phyloP scores from a whole-genome alignment of 2,797 vertebrate genomes.

The Gymnothorax reevesii region DNA sequence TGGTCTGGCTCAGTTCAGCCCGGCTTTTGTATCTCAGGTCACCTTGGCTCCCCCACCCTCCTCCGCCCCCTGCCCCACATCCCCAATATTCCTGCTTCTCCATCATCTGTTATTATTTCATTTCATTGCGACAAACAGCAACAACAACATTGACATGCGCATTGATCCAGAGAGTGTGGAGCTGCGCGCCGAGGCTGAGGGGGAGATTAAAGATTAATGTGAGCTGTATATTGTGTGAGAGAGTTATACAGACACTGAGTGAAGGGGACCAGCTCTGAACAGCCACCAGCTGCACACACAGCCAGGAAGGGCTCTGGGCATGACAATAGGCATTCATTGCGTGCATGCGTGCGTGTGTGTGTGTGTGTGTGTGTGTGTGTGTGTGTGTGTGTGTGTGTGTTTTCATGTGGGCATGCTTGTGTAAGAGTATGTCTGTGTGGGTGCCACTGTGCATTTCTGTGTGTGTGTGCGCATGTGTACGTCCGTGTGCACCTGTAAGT shows the following conservation, averaged over 20 bases:
- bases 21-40: background rate
- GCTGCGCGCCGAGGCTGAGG: background rate
- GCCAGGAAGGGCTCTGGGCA: background rate
- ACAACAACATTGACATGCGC: background rate
- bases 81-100: background rate
- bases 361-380: background rate
- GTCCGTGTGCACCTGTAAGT: background rate
- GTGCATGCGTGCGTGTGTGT: background rate
- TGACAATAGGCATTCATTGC: too few species aligned
- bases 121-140: background rate
- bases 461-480: background rate
- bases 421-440: background rate
- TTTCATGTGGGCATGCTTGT: background rate
- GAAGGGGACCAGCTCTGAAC: background rate
- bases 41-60: background rate
- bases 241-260: conserved; percentile 57
- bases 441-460: conserved; percentile 19
- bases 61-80: background rate
- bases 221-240: conserved; percentile 71
- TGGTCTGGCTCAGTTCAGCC: background rate
- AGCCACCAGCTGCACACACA: background rate
- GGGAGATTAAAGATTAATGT: conserved; percentile 71
- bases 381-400: conserved; percentile 13
- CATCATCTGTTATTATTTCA: conserved; percentile 4
- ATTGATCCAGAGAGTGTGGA: background rate